phyloP scores from a whole-genome alignment of 2,797 vertebrate species.

The Decapterus maruadsi region DNA sequence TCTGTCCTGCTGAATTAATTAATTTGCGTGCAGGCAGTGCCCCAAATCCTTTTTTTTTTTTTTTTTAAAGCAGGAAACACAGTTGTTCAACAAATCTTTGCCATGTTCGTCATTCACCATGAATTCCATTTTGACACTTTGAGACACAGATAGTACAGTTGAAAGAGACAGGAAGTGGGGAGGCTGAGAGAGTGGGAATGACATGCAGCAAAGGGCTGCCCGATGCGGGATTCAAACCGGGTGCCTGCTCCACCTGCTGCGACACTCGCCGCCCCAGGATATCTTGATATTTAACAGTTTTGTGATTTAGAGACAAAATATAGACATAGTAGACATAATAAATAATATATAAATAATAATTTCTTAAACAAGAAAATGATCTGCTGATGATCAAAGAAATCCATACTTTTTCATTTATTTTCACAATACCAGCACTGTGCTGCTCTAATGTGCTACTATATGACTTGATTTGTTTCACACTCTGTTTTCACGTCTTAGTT shows the following conservation, averaged over 20 bases:
- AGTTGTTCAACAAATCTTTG: background rate
- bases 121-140: background rate
- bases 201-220: no score
- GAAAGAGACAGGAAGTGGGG: no score
- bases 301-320: background rate
- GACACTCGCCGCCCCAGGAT: no score
- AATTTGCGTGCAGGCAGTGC: background rate
- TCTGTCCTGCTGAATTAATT: background rate
- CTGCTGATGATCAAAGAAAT: background rate
- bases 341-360: background rate
- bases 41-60: background rate
- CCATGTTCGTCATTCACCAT: background rate
- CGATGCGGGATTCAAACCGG: no score
- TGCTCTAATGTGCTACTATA: background rate
- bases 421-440: conserved; percentile 12
- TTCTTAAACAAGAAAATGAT: background rate
- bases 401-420: background rate
- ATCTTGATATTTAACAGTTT: background rate
- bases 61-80: background rate
- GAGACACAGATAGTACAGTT: background rate
- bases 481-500: conserved; percentile 24
- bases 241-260: no score
- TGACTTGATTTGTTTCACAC: conserved; percentile 13
- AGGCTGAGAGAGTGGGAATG: no score
- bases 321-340: no score